Evolutionary conservation across 1,140 invertebrate species (phyloP).

Genomic region (Drosophila eugracilis): DNA sequence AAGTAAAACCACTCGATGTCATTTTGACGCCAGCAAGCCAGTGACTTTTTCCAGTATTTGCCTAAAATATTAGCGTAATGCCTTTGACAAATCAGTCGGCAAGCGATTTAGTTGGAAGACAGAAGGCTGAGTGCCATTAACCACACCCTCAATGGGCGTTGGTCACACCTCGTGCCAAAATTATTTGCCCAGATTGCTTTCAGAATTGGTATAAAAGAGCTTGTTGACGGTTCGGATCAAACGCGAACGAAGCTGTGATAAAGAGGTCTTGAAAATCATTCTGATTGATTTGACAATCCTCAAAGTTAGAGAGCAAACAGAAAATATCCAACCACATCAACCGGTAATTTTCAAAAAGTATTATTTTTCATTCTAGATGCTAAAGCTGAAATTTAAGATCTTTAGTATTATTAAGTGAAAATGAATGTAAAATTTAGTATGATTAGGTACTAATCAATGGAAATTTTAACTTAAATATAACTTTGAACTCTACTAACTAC

Average conservation of each 20-base stretch:
- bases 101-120: slow-evolving; percentile 38
- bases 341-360: neutral
- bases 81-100: slow-evolving; percentile 77
- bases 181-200: slow-evolving; percentile 45
- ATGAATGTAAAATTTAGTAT: too few relatives aligned
- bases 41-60: slow-evolving; percentile 62
- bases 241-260: slow-evolving; percentile 43
- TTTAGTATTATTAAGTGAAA: too few relatives aligned
- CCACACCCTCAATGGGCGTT: slow-evolving; percentile 32
- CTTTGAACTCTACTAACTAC: too few relatives aligned
- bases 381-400: too few relatives aligned
- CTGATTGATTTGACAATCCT: slow-evolving; percentile 18
- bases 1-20: slow-evolving; percentile 61
- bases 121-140: slow-evolving; percentile 59
- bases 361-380: too few relatives aligned
- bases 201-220: slow-evolving; percentile 44
- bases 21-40: slow-evolving; percentile 60
- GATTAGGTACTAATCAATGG: too few relatives aligned
- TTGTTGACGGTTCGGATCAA: slow-evolving; percentile 68
- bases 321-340: neutral
- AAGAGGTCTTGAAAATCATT: slow-evolving; percentile 38
- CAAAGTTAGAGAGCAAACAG: neutral
- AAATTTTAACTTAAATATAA: too few relatives aligned
- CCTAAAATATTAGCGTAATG: slow-evolving; percentile 69
- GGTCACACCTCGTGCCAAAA: slow-evolving; percentile 47